phyloP scores from a whole-genome alignment of 2,113 vertebrate genomes.

The Lepidothrix coronata region DNA sequence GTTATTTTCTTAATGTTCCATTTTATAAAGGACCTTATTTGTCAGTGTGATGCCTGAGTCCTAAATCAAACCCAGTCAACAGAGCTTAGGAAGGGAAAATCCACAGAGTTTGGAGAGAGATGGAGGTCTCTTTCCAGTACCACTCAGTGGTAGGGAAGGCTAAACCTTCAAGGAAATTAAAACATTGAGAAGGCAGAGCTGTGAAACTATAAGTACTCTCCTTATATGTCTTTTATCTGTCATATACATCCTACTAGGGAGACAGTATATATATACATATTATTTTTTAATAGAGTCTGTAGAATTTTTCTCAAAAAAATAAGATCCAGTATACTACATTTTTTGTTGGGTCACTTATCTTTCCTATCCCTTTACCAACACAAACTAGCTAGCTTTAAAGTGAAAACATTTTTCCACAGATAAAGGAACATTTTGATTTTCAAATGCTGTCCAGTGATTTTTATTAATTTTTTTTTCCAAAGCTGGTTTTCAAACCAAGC shows the following conservation, averaged over 20 bases:
- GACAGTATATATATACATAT: not conserved
- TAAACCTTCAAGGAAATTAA: conserved; percentile 7
- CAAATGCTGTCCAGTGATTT: not conserved
- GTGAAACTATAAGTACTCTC: not conserved
- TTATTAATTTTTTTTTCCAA: not conserved
- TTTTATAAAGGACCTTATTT: conserved; percentile 20
- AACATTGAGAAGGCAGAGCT: not conserved
- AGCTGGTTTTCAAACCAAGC: not conserved
- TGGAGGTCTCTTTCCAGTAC: not conserved
- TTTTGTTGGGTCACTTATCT: not conserved
- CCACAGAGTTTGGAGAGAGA: not conserved
- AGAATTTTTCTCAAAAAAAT: not conserved
- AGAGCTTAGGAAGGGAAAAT: not conserved
- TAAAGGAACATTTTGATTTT: not conserved
- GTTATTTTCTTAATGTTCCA: not conserved
- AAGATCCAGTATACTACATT: not conserved
- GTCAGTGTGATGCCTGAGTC: not conserved
- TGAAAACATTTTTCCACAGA: not conserved
- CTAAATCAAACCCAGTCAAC: not conserved
- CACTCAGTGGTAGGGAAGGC: not conserved
- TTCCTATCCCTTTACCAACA: not conserved
- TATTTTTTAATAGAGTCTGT: not conserved
- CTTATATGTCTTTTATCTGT: not conserved
- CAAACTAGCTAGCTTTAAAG: not conserved
- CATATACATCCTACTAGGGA: not conserved